Percentiles rank a stretch among this genome's conserved stretches.
Conservation (phyloP, 2,113 vertebrate genomes). For the Amblyopsis rosae region DNA sequence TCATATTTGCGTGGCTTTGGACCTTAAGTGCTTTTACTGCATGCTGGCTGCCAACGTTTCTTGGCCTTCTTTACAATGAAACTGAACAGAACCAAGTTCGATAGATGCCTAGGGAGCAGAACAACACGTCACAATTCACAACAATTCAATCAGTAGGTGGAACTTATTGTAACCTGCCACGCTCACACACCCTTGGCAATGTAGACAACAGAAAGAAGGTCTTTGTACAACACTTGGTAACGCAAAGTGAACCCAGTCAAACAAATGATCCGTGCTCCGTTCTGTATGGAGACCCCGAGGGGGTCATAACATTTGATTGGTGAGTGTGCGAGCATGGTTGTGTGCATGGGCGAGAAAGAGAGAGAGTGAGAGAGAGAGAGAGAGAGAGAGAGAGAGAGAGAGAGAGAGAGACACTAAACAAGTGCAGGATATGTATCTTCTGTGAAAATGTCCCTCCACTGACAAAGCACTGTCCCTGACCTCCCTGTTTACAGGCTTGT, state of each 20-base stretch:
- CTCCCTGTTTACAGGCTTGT: slow-evolving; percentile 31
- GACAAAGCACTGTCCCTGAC: slow-evolving; percentile 17
- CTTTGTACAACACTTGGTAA: slow-evolving; percentile 53
- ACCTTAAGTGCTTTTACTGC: slow-evolving; percentile 59
- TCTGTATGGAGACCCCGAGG: slow-evolving; percentile 8
- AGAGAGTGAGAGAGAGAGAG: background rate
- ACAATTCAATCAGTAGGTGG: slow-evolving; percentile 65
- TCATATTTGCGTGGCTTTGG: slow-evolving; percentile 53
- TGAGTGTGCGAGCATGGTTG: slow-evolving; percentile 3
- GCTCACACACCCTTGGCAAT: slow-evolving; percentile 42
- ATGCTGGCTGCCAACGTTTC: slow-evolving; percentile 58
- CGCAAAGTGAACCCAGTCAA: slow-evolving; percentile 29
- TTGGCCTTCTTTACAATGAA: slow-evolving; percentile 64
- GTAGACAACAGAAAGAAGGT: slow-evolving; percentile 46
- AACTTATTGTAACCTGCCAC: slow-evolving; percentile 67
- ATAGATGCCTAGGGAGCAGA: slow-evolving; percentile 59
- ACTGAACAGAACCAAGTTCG: slow-evolving; percentile 61
- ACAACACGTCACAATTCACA: slow-evolving; percentile 69
- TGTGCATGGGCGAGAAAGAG: background rate
- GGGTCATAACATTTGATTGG: slow-evolving; percentile 36
- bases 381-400: background rate
- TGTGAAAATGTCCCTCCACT: no score
- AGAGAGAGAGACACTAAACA: background rate
- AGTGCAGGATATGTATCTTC: background rate
- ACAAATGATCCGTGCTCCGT: slow-evolving; percentile 13